These are phyloP conservation scores for Saccostrea echinata DNA, from an alignment of 1,140 invertebrate genomes.

Conservation along the genomic window DNA sequence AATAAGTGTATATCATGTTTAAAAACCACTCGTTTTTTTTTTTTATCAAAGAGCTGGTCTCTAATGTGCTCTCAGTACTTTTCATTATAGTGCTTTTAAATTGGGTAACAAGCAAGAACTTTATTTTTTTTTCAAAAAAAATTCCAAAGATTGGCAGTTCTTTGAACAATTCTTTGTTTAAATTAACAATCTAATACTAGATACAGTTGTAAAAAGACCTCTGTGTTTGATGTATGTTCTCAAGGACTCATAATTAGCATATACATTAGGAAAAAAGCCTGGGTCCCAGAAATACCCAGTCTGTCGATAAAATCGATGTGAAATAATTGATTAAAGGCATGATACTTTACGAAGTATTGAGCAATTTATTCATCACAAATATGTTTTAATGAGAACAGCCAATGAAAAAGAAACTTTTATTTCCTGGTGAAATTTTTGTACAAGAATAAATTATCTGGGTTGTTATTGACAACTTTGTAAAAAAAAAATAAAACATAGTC, in stretches of 20 bases:
- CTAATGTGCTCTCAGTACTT: too few relatives aligned
- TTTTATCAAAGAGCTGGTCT: too few relatives aligned
- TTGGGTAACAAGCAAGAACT: too few relatives aligned
- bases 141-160: too few relatives aligned
- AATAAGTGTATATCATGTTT: too few relatives aligned
- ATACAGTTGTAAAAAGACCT: too few relatives aligned
- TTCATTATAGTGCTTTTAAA: too few relatives aligned
- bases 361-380: background rate
- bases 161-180: too few relatives aligned
- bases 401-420: background rate
- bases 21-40: too few relatives aligned
- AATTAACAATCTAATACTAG: too few relatives aligned
- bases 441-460: background rate
- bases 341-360: background rate
- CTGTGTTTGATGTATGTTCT: too few relatives aligned
- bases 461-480: background rate
- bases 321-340: conserved; percentile 19
- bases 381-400: background rate
- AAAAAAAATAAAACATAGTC: background rate
- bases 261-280: background rate
- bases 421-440: background rate
- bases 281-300: background rate
- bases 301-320: background rate
- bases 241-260: conserved; percentile 5
- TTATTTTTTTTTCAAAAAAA: too few relatives aligned